Percentiles rank a stretch among this genome's conserved stretches.
Conservation (phyloP, 2,888 invertebrate genomes). For the Cryptus armator region DNA sequence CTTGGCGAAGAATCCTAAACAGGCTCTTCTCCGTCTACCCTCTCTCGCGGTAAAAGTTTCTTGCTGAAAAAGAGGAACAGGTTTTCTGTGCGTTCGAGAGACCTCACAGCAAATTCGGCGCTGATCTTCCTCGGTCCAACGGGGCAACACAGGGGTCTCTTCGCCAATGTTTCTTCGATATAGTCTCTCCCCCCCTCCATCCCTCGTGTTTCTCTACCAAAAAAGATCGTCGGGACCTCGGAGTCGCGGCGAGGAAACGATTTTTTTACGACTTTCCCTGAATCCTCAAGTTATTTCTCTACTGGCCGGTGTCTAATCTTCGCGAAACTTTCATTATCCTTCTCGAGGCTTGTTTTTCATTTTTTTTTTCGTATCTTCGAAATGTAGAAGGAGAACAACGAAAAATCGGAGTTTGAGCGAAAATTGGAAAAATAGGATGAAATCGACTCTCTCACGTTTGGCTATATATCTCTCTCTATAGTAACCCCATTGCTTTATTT, state of each 20-base stretch:
- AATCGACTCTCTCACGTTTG: background rate
- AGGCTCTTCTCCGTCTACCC: slow-evolving; percentile 68
- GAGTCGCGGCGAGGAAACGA: slow-evolving; percentile 8
- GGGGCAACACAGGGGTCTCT: slow-evolving; percentile 22
- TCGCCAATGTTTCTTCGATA: background rate
- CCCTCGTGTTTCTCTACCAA: slow-evolving; percentile 2
- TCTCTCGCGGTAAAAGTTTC: slow-evolving; percentile 45
- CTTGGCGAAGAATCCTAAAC: slow-evolving; percentile 76
- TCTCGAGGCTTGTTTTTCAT: background rate
- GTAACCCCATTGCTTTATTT: background rate
- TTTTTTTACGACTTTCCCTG: slow-evolving; percentile 32
- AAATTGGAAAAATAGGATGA: background rate
- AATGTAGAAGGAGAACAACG: background rate
- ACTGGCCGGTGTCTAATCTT: background rate
- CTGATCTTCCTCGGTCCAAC: slow-evolving; percentile 34
- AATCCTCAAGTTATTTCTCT: slow-evolving; percentile 1
- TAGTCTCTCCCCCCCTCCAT: background rate
- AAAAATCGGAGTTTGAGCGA: background rate
- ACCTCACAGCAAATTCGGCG: slow-evolving; percentile 54
- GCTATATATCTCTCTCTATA: background rate
- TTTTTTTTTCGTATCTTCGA: background rate
- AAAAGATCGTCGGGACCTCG: slow-evolving; percentile 11
- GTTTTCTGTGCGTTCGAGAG: slow-evolving; percentile 69
- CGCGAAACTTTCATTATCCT: slow-evolving; percentile 2
- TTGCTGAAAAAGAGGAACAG: slow-evolving; percentile 74